phyloP scores from a whole-genome alignment of 2,113 vertebrate species.

The Hoplias malabaricus region DNA sequence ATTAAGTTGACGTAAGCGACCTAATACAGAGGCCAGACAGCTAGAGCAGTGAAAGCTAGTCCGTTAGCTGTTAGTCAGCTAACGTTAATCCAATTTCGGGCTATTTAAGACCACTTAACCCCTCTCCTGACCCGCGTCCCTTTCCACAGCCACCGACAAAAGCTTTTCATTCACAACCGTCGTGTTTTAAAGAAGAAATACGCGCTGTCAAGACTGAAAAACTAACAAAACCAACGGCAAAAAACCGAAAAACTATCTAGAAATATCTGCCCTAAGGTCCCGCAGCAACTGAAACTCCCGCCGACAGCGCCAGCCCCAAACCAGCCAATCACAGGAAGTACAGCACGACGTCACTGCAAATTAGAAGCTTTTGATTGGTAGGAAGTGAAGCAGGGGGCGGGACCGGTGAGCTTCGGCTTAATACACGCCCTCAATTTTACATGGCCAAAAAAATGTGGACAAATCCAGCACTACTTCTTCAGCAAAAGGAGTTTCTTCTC shows the following conservation, averaged over 20 bases:
- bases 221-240: background rate
- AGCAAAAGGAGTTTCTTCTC: too few relatives aligned
- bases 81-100: conserved; percentile 42
- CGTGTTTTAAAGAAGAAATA: background rate
- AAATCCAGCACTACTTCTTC: too few relatives aligned
- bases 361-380: conserved; percentile 1
- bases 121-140: background rate
- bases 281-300: conserved; percentile 34
- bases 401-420: too few relatives aligned
- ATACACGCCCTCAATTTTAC: too few relatives aligned
- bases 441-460: too few relatives aligned
- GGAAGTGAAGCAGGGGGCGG: background rate
- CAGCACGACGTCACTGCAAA: background rate
- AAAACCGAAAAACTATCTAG: too few relatives aligned
- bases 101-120: conserved; percentile 4
- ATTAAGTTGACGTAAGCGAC: conserved; percentile 13
- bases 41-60: conserved; percentile 8
- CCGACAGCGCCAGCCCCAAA: background rate
- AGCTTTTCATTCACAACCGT: background rate
- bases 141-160: background rate
- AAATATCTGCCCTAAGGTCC: background rate
- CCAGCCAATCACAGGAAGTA: conserved; percentile 6
- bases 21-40: background rate
- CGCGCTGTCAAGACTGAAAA: background rate
- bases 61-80: conserved; percentile 1